Evolutionary conservation across 2,113 vertebrate genomes (phyloP).

Genomic region (Hipposideros armiger): DNA sequence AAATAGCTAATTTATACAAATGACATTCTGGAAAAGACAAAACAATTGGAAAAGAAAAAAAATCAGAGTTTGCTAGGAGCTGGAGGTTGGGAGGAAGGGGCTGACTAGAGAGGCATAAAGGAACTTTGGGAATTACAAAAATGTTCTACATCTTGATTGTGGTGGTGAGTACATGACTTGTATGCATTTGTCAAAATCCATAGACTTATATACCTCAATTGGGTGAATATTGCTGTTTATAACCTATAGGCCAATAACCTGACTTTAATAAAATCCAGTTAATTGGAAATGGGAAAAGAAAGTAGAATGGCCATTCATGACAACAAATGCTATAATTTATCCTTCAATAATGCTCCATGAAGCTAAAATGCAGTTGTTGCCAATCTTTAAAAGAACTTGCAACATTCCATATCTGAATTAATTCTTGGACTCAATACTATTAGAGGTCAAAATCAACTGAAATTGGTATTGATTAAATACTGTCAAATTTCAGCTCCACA

Average conservation of each 20-base stretch:
- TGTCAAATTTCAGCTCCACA: slow-evolving; percentile 66
- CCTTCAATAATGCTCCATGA: slow-evolving; percentile 30
- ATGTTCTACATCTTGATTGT: background rate
- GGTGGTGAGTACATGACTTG: background rate
- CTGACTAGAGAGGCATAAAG: background rate
- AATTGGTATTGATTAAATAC: slow-evolving; percentile 75
- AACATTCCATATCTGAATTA: slow-evolving; percentile 66
- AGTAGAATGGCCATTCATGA: background rate
- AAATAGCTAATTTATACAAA: slow-evolving; percentile 10
- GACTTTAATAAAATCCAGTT: slow-evolving; percentile 9
- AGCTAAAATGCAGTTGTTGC: slow-evolving; percentile 61
- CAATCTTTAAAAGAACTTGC: slow-evolving; percentile 54
- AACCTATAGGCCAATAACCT: background rate
- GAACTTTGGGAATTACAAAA: background rate
- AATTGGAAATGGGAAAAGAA: slow-evolving; percentile 41
- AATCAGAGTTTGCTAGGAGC: background rate
- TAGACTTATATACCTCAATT: background rate
- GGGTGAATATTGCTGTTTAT: background rate
- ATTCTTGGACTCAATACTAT: slow-evolving; percentile 61
- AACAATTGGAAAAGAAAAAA: background rate
- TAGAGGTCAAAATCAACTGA: slow-evolving; percentile 69
- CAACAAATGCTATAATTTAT: slow-evolving; percentile 55
- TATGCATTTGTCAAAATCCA: background rate
- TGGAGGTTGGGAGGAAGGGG: background rate
- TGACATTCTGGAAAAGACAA: background rate